Evolutionary conservation across 2,888 invertebrate genomes (phyloP), one percentile per base, ranked within the genome.

Genomic region (Megamerina dolium): DNA sequence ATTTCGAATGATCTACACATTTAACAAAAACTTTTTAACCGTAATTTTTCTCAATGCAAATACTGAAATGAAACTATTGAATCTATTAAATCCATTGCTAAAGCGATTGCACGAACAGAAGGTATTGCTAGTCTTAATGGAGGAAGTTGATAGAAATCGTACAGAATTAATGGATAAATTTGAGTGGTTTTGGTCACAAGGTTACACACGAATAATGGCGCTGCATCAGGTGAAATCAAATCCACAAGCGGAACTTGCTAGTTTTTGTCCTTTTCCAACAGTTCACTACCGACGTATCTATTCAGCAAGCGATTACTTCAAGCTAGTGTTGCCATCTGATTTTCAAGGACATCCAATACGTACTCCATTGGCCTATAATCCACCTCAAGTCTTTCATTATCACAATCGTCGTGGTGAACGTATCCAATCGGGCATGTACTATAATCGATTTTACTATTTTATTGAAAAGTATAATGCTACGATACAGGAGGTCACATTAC

Each of bases 401-500:
- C n/a, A n/a, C n/a, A n/a, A n/a, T 23, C 45, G 48, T 9, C 23
- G 40, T 16, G 48, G 45, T 20, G 31, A 44, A 23, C 37, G 27
- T 2, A 21, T 43, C 9, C 34, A 19, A 5, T 36, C 48, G 5
- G 48, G 48, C 3, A 21, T 45, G 17, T 45, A 40, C 21, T 27
- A 37, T 2, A 37, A 45, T 33, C 5, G 36, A 1, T 45, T 48
- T 26, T 3, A 32, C 5, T 34, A 45, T 14, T 48, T 48, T 16
- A 14, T 37, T 12, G 40, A 43, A 1, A 38, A 40, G 16, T 43
- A 37, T 27, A 48, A 48, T 23, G 45, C 48, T n/a, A 45, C 42
- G 3, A 29, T 45, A 3, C 36, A 42, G 19, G 48, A 48, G 26
- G 48, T 48, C 1, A 6, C 37, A 13, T 40, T 48, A 1, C 48